These are phyloP conservation scores for Heliconius ethilla DNA, from an alignment of 2,888 invertebrate species.

Conservation along the genomic window DNA sequence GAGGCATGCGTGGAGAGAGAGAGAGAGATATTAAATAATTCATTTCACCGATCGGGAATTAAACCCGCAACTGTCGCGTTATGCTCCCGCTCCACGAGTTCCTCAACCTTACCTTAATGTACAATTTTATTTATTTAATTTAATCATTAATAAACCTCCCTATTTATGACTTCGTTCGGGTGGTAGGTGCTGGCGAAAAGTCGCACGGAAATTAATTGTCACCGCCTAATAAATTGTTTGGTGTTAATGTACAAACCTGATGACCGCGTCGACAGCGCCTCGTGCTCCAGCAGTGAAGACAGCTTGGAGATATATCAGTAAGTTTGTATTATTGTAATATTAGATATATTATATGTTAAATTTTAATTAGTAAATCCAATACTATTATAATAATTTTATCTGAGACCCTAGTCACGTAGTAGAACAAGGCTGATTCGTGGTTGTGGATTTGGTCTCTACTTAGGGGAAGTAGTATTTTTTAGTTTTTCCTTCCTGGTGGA, in stretches of 20 bases:
- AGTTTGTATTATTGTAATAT: conserved; percentile 43
- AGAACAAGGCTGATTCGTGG: background rate
- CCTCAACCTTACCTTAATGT: too few species aligned
- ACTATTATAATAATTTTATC: too few species aligned
- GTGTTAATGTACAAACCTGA: conserved; percentile 84
- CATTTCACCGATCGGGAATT: too few species aligned
- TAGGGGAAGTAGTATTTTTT: too few species aligned
- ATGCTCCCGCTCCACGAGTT: too few species aligned
- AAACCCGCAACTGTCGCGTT: too few species aligned
- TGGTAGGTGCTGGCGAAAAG: conserved; percentile 84
- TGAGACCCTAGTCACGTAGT: too few species aligned
- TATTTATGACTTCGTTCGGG: too few species aligned
- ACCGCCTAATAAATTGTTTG: conserved; percentile 86
- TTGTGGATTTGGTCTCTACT: too few species aligned
- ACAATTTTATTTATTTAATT: background rate
- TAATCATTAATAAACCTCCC: background rate
- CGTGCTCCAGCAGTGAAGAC: conserved; percentile 83
- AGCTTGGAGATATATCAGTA: conserved; percentile 88
- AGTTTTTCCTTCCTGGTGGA: background rate
- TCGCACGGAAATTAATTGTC: conserved; percentile 86
- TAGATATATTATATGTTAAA: background rate
- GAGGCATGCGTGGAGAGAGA: too few species aligned
- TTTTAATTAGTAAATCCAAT: background rate
- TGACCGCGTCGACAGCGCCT: conserved; percentile 77
- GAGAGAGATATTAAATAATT: too few species aligned